Conservation (phyloP, 2,113 vertebrate species). For the Ctenodactylus gundi region DNA sequence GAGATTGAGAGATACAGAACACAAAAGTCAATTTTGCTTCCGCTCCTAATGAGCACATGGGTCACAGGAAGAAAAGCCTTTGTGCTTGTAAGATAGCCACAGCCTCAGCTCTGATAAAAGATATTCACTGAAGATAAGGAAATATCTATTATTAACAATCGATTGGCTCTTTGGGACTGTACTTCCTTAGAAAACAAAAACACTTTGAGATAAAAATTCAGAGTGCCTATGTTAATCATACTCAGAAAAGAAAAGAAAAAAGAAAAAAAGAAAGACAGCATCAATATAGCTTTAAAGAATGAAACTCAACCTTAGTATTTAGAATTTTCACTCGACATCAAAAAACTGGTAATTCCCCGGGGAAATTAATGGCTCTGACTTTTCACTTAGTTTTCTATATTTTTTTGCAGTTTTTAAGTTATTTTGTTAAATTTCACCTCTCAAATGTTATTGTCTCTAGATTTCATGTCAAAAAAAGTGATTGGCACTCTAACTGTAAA, state of each 20-base stretch:
- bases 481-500: neutral
- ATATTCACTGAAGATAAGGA: neutral
- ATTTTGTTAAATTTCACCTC: neutral
- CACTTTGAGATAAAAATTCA: neutral
- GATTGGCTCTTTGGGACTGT: neutral
- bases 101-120: neutral
- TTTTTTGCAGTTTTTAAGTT: neutral
- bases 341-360: neutral
- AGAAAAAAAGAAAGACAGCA: neutral
- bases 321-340: neutral
- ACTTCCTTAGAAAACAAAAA: too few relatives aligned
- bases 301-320: neutral
- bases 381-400: neutral
- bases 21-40: neutral
- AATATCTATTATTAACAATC: neutral
- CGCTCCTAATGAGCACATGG: neutral
- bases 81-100: fast-evolving
- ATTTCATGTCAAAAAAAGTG: neutral
- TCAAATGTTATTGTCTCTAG: neutral
- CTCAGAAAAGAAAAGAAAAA: neutral
- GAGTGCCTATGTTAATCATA: neutral
- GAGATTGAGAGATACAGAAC: neutral
- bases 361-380: neutral
- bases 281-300: neutral
- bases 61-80: neutral